Conservation (phyloP, 2,113 vertebrate species). For the Lipophrys pholis region DNA sequence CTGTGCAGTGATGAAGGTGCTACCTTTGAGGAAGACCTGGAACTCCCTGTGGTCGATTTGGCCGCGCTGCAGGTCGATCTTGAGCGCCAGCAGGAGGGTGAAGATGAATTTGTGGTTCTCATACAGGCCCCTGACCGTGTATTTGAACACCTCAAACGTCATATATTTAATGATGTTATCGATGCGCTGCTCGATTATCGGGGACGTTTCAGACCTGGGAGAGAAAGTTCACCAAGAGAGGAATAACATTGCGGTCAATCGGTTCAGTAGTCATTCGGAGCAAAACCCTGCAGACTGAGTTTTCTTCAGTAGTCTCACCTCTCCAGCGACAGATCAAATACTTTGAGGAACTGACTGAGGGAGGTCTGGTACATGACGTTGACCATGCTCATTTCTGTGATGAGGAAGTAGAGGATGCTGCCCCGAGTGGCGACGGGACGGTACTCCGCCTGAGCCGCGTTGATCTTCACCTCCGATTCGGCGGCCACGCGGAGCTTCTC, state of each 20-base stretch:
- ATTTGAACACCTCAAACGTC: conserved; percentile 89
- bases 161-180: conserved; percentile 89
- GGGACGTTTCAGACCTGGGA: conserved; percentile 85
- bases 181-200: conserved; percentile 88
- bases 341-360: conserved; percentile 87
- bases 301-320: conserved; percentile 77
- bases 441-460: conserved; percentile 89
- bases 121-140: conserved; percentile 87
- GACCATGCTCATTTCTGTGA: conserved; percentile 92
- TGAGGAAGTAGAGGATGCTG: conserved; percentile 92
- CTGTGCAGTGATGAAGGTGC: neutral
- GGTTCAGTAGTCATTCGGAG: no score
- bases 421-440: conserved; percentile 89
- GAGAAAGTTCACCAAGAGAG: conserved; percentile 16
- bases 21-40: conserved; percentile 91
- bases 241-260: no score
- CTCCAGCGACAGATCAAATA: conserved; percentile 89
- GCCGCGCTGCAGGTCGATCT: conserved; percentile 90
- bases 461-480: conserved; percentile 90
- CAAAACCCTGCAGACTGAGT: no score
- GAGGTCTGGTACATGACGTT: conserved; percentile 95
- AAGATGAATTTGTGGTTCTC: conserved; percentile 93
- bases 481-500: conserved; percentile 87
- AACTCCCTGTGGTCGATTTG: conserved; percentile 87
- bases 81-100: conserved; percentile 88